Percentiles rank a stretch among this genome's conserved stretches.
Conservation (phyloP, 1,140 invertebrate species). For the Batillaria attramentaria region DNA sequence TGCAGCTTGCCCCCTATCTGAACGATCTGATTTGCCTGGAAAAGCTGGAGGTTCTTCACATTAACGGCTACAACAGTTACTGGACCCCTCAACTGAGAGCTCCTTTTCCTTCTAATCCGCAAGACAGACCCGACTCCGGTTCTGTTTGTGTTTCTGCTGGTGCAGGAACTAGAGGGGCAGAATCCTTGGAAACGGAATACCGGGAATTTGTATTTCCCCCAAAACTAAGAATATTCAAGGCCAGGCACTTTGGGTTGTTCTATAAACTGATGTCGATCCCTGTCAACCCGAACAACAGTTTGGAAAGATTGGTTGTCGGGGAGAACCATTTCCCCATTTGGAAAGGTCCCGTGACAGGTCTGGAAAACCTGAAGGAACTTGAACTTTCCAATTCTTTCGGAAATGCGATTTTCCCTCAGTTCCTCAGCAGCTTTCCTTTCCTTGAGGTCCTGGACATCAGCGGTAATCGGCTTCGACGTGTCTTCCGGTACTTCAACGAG, state of each 20-base stretch:
- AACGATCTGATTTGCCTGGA: neutral
- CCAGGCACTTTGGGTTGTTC: neutral
- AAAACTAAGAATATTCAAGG: neutral
- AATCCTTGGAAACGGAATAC: neutral
- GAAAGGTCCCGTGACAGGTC: neutral
- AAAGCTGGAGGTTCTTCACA: neutral
- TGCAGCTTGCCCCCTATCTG: neutral
- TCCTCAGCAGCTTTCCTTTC: neutral
- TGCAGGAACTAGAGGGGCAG: neutral
- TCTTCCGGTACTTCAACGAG: neutral
- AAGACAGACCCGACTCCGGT: neutral
- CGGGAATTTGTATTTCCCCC: neutral
- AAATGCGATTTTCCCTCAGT: neutral
- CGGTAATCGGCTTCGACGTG: neutral
- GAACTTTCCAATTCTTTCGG: neutral
- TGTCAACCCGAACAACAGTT: neutral
- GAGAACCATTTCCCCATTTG: neutral
- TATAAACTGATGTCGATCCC: neutral
- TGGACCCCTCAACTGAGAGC: neutral
- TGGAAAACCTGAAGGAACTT: neutral
- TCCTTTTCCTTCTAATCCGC: neutral
- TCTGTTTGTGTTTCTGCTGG: neutral
- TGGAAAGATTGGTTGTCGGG: no score
- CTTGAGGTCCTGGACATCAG: neutral
- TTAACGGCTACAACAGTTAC: neutral